Conservation (phyloP, 2,797 vertebrate genomes). For the Gila robusta region DNA sequence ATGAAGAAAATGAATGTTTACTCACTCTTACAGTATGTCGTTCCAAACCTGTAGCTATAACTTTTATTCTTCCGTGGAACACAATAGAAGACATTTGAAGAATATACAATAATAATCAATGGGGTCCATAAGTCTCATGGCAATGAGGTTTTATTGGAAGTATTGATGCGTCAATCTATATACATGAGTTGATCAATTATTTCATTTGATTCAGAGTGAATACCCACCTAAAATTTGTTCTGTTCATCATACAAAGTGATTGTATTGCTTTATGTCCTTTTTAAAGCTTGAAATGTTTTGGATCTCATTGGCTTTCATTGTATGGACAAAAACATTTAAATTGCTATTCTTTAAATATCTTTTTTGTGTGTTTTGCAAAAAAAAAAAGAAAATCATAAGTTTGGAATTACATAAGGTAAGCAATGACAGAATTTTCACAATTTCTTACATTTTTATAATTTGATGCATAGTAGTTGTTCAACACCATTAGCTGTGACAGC, state of each 20-base stretch:
- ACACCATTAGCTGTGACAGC: conserved; percentile 2
- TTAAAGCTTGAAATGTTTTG: neutral
- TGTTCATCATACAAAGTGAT: neutral
- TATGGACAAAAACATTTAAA: neutral
- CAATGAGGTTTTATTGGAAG: neutral
- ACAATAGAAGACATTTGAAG: neutral
- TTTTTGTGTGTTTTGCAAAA: neutral
- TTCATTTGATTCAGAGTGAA: neutral
- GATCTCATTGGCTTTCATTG: neutral
- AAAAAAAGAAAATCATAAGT: neutral
- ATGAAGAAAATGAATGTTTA: neutral
- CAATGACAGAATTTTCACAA: neutral
- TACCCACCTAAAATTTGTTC: neutral
- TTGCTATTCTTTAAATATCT: neutral
- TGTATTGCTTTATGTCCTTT: neutral
- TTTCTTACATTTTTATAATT: neutral
- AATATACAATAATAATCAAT: neutral
- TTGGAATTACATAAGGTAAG: neutral
- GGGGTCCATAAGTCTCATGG: neutral
- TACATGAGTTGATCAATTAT: neutral
- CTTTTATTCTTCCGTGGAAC: neutral
- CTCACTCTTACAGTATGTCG: neutral
- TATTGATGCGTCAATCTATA: neutral
- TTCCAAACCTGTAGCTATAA: neutral
- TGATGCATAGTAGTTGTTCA: neutral